Evolutionary conservation across 2,797 vertebrate species (phyloP).

Genomic region (Enteromius unitaeniatus): DNA sequence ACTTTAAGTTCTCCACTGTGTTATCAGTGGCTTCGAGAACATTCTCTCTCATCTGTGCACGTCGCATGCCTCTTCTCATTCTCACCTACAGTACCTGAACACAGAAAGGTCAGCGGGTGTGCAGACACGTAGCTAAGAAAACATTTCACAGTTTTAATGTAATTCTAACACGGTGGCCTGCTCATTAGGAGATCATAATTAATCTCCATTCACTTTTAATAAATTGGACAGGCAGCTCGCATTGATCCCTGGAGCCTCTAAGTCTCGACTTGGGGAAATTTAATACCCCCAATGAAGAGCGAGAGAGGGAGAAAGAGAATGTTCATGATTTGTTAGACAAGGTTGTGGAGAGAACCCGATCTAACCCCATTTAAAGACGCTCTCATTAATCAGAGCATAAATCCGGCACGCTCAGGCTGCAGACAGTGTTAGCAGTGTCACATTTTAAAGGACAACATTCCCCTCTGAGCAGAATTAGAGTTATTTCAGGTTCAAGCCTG

Average conservation of each 20-base stretch:
- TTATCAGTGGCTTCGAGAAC: background rate
- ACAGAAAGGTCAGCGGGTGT: background rate
- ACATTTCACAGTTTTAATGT: conserved; percentile 21
- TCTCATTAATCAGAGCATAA: conserved; percentile 46
- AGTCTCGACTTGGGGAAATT: conserved; percentile 69
- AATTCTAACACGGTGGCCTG: conserved; percentile 14
- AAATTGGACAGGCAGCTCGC: conserved; percentile 70
- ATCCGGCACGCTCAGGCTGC: conserved; percentile 34
- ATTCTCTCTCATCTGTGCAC: background rate
- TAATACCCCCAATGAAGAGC: conserved; percentile 67
- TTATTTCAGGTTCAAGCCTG: conserved; percentile 78
- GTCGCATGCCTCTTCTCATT: background rate
- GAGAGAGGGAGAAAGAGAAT: background rate
- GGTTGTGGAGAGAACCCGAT: conserved; percentile 32
- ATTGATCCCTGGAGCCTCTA: conserved; percentile 75
- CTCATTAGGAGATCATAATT: conserved; percentile 71
- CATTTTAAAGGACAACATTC: conserved; percentile 76
- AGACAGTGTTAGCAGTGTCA: conserved; percentile 75
- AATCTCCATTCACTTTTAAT: conserved; percentile 75
- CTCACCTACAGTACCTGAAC: background rate
- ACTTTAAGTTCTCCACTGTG: background rate
- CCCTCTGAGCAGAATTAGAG: conserved; percentile 73
- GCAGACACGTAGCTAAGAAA: conserved; percentile 5
- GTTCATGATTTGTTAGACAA: conserved; percentile 43
- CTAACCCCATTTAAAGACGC: conserved; percentile 49